Evolutionary conservation across 1,140 invertebrate genomes (phyloP), one percentile per base, ranked within the genome.

Genomic region (Drusus annulatus): DNA sequence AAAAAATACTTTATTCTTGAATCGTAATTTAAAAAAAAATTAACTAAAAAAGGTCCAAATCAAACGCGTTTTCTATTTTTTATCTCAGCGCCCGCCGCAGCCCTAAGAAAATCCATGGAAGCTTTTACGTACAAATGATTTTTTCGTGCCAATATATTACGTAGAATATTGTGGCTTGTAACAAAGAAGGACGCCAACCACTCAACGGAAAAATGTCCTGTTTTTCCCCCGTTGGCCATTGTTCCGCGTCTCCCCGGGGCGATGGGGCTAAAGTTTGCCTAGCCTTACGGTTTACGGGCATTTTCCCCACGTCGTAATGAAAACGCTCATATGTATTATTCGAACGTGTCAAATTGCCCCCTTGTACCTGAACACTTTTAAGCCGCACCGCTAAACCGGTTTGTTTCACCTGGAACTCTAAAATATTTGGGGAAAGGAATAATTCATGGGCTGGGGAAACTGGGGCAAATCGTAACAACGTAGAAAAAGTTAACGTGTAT

Each of bases 151-250:
- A 65, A 65, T 65, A 65, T 45, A 45, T 65, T 16, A 65, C 62
- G 21, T 21, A 65, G 23, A 65, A 65, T 65, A 31, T 65, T 65
- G 62, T 15, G 62, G 62, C 21, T 36, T 28, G 62, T 65, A 15
- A 65, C 62, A 65, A 65, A 65, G 62, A 31, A 36, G 71, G 71
- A 74, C 71, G 71, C 21, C 21, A 17, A 45, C 74, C 74, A 76
- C 74, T 76, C 74, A 36, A 76, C 56, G 74, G 52, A 62, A 76
- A 76, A 76, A 76, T 76, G 74, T 76, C 54, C 74, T 4, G 56
- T 50, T 60, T 76, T 58, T 23, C 71, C 71, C 71, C 19, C 25
- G 71, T 58, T 23, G 71, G 58, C 51, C 71, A 75, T 75, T 75
- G 71, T 51, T 52, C 51, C 51, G 15, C 15, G 17, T 60, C 56